Base-by-base conservation (phyloP, 2,888 invertebrate species). In the Uropetala carovei region DNA sequence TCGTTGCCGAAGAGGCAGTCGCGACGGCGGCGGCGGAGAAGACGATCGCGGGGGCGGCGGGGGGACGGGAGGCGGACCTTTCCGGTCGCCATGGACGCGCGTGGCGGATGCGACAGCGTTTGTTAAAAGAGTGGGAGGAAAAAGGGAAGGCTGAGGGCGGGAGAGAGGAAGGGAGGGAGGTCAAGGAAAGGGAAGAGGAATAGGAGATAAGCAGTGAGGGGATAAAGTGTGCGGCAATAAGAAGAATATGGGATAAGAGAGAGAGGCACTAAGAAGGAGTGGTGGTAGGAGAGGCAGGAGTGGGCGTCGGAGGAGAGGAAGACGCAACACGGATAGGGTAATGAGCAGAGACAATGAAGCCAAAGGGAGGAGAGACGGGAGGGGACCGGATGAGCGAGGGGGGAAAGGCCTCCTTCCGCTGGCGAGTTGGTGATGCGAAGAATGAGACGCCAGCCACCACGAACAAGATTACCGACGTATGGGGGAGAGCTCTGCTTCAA, bases 1-100 rank as follows among this genome's bases (percentile, higher is more conserved):
- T 89, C 89, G 89, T 89, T 89, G 89, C 89, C 92, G 92, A 82
- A 84, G 84, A 18, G 92, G 91, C 92, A 86, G 92, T 83, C 58
- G 89, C 92, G 92, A 14, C 92, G 92, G 14, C 92, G 92, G 57
- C 92, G 89, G 81, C 91, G 60, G 64, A 89, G 89, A 43, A 60
- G 58, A 16, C 64, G 43, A 89, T 68, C 89, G 89, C 89, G 89
- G 89, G 89, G 89, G 89, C 89, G 89, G 60, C 64, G 60, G 16
- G 89, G 86, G 57, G 86, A 86, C 86, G 86, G 64, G 89, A 59
- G 89, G 89, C 89, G 64, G 64, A 89, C 89, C 89, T 89, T 89
- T 89, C 89, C 89, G 89, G 89, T 89, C 89, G 89, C 89, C 89
- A 89, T 89, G 64, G 68, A 64, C 89, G 89, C 89, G 89, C 89